Evolutionary conservation across 1,140 invertebrate species (phyloP), one percentile per base, ranked within the genome.

Genomic region (Scaptomyza pallida): DNA sequence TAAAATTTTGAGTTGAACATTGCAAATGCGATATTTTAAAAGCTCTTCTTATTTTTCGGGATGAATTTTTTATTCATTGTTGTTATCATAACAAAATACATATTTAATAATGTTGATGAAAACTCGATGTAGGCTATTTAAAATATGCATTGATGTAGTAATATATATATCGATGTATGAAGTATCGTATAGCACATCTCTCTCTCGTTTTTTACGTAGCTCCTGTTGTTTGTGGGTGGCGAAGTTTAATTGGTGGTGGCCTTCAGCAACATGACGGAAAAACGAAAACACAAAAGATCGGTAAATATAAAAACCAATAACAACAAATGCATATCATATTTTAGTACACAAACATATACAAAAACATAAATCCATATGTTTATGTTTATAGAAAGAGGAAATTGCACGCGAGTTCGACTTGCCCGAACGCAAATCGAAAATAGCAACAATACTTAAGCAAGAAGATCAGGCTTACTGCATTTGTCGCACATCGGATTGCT

Each of bases 381-480:
- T 89, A 9, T 30, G 8, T 9, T n/a, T 5, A 37, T 3, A 97
- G 96, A 95, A 96, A 93, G 96, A 97, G 88, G 96, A 97, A 92
- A 98, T 98, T 91, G 97, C 96, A 0, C 95, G 95, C 69, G 96
- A 97, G 81, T 98, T 98, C 92, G 94, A 96, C 90, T 92, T 98
- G 55, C 97, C 97, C 0, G 97, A 98, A 85, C 93, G 97, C 43
- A 96, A 98, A 90, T 97, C 97, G 12, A 98, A 98, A 92, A 97
- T 98, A 56, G 96, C 96, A 23, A 96, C 96, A 5, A 93, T 98
- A 65, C 92, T 98, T 17, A 97, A 96, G 90, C 96, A 97, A 92
- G 96, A 97, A 92, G 95, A 95, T 21, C 95, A 97, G 92, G 95
- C 96, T 3, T 99, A 99, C 91, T 99, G 98, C 91, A 97, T 99